Base-by-base conservation (phyloP, 1,140 invertebrate species). In the Drosophila bifasciata region DNA sequence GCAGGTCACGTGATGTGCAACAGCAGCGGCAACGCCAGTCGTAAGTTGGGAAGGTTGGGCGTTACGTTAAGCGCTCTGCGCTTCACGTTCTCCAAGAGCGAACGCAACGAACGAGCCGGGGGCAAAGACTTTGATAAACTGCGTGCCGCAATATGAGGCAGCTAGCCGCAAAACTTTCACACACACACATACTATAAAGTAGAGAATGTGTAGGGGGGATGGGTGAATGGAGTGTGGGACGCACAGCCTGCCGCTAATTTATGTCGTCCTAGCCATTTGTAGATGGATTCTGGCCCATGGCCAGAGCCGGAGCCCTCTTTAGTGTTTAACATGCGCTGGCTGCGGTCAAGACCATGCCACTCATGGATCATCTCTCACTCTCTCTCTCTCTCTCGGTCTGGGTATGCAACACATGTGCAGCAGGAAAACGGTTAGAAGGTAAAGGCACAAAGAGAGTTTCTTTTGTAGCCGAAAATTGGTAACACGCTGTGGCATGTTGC, bases 1-100 rank as follows among this genome's bases (percentile, higher is more conserved):
- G 58, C 76, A 79, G 75, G 76, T 79, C 76, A 79, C 76, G 76
- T 79, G 76, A 79, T 75, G 76, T 79, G 76, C 76, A 79, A 79
- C 76, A 79, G 76, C 63, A 40, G 53, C 63, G 43, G 53, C 44
- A 25, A 41, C 28, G 15, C 15, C 28, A 28, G 57, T 49, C 19
- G 57, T 32, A 51, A 44, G 49, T 45, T 49, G 32, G 15, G 19
- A 3, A n/a, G 16, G 25, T 52, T 53, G 46, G 46, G 19, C 55
- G 43, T 40, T 46, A 41, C 23, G 48, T 48, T 61, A 43, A 36
- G 32, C 48, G 49, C 21, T 32, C 23, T 55, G 9, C 2, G 39
- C 3, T 8, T 23, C 5, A 13, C 5, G 36, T 8, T 25, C n/a
- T 7, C 13, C 8, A 11, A 21, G 19, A 23, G 17, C 32, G 39